Evolutionary conservation across 2,797 vertebrate genomes (phyloP), one percentile per base, ranked within the genome.

Genomic region (Cossypha dichroa): DNA sequence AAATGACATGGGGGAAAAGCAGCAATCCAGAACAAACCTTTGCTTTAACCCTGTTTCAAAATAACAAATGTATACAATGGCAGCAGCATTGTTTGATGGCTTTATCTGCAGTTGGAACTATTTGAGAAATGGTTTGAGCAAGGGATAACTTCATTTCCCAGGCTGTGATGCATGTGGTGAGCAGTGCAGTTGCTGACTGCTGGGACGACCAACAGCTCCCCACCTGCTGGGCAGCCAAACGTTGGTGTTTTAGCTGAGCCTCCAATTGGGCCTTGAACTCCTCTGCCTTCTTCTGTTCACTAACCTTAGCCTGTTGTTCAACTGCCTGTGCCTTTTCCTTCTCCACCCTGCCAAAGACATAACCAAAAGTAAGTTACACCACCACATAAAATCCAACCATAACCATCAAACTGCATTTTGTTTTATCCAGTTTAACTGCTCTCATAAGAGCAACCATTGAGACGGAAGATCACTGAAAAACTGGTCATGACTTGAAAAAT

Each of bases 291-390:
- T 98, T 99, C 97, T 98, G 98, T 96, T 97, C 98, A 97, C 98
- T 99, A 97, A 99, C 99, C 98, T 99, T 99, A 88, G 99, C 98
- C 97, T 99, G 99, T 91, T 98, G 98, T 93, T 99, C 99, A 87
- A 98, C 99, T 70, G 99, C 99, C 96, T 99, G 99, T 74, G 98
- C 99, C 97, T 99, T 99, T 98, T 99, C 99, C 93, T 99, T 99
- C 98, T 99, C 99, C 96, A 99, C 99, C 97, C 99, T 99, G 97
- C 23, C 91, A 95, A 96, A 96, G 94, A 97, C 82, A 94, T 79
- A 97, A 96, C 43, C 84, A 2, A 96, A 45, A 93, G 5, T n/a
- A 80, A 91, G 87, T 97, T 89, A 96, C 7, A 66, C 13, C 82
- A 90, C 11, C 51, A 54, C 15, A 18, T 11, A 66, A 81, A 81